Evolutionary conservation across 2,113 vertebrate genomes (phyloP).

Genomic region (Pollimyrus isidori): DNA sequence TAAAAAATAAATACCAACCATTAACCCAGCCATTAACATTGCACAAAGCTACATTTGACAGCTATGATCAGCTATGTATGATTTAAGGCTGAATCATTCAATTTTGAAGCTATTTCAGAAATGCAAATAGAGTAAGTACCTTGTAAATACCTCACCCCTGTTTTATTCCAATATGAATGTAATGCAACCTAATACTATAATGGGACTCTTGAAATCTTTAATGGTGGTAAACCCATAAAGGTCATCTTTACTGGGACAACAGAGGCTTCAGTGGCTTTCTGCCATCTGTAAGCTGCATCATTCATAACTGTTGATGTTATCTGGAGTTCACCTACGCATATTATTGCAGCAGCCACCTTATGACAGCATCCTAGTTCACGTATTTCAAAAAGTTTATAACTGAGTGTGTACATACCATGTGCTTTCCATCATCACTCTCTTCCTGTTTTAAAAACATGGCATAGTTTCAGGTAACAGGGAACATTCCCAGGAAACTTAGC

Average conservation of each 20-base stretch:
- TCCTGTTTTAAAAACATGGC: background rate
- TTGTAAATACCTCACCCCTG: background rate
- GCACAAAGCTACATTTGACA: background rate
- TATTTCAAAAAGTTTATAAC: background rate
- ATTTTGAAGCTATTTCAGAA: background rate
- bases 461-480: background rate
- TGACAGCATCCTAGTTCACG: background rate
- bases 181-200: background rate
- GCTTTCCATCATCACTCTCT: background rate
- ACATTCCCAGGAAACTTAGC: background rate
- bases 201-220: background rate
- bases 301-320: background rate
- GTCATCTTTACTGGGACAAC: background rate
- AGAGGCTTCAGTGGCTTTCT: background rate
- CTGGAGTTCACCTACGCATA: background rate
- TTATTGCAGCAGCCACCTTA: background rate
- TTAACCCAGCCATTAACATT: background rate
- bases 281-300: background rate
- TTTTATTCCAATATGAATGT: background rate
- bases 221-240: background rate
- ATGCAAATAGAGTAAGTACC: background rate
- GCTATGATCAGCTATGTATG: background rate
- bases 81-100: background rate
- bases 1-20: background rate
- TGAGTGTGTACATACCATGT: background rate